These are phyloP conservation scores for Callimorpha dominula DNA, from an alignment of 2,888 invertebrate genomes.

Conservation along the genomic window DNA sequence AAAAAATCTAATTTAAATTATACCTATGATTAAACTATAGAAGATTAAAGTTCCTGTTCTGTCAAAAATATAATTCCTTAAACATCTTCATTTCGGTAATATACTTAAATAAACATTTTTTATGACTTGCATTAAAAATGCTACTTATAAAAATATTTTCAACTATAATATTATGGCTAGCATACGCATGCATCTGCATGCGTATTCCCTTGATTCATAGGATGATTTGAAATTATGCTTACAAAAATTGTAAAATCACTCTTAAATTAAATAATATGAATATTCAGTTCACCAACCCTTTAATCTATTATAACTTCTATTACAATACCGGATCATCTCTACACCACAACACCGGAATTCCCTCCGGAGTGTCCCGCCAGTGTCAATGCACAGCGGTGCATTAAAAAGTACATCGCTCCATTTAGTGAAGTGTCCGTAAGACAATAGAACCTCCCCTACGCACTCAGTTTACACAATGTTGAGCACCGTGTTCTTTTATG, in stretches of 20 bases:
- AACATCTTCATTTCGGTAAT: no score
- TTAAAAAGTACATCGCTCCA: constrained; percentile 59
- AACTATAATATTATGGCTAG: no score
- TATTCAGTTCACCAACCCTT: background rate
- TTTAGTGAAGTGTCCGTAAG: constrained; percentile 54
- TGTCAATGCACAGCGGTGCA: constrained; percentile 42
- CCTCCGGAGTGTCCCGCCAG: constrained; percentile 14
- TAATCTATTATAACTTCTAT: background rate
- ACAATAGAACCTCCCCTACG: constrained; percentile 54
- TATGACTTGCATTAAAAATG: no score
- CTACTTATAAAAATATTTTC: no score
- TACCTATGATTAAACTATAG: no score
- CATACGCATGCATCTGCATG: no score
- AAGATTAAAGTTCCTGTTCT: no score
- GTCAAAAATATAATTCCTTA: no score
- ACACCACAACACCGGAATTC: constrained; percentile 16
- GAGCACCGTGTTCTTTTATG: constrained; percentile 23
- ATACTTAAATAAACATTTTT: no score
- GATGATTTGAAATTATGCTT: no score
- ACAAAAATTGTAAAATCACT: background rate
- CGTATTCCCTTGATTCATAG: no score
- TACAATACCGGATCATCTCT: constrained; percentile 3
- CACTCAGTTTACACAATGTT: constrained; percentile 49
- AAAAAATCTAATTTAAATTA: no score
- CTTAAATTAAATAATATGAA: background rate